Conservation (phyloP, 2,113 vertebrate species). For the Zapus hudsonius region DNA sequence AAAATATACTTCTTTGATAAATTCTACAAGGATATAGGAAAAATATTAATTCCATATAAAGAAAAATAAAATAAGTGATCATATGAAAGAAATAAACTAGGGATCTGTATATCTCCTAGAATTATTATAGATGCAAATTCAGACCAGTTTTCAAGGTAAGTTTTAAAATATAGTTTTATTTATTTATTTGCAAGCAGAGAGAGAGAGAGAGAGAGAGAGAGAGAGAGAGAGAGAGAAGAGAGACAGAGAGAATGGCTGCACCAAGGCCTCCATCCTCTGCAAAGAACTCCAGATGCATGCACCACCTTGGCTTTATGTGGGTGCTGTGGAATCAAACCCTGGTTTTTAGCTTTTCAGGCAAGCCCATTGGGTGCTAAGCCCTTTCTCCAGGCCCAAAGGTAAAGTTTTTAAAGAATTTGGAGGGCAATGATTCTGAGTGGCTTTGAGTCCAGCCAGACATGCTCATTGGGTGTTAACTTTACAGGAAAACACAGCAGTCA, state of each 20-base stretch:
- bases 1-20: neutral
- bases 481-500: neutral
- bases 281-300: too few relatives aligned
- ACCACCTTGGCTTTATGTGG: too few relatives aligned
- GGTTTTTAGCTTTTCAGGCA: too few relatives aligned
- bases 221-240: too few relatives aligned
- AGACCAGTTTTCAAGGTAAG: neutral
- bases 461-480: neutral
- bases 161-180: too few relatives aligned
- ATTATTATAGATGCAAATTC: neutral
- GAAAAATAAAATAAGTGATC: neutral
- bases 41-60: neutral
- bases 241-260: too few relatives aligned
- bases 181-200: too few relatives aligned
- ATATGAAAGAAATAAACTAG: neutral
- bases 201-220: too few relatives aligned
- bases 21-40: neutral
- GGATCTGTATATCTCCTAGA: neutral
- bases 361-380: too few relatives aligned
- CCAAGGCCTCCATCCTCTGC: too few relatives aligned
- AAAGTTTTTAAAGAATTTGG: neutral
- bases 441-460: fast-evolving
- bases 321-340: too few relatives aligned
- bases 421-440: neutral
- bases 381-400: too few relatives aligned